These are phyloP conservation scores for Pachyramphus minor DNA, from an alignment of 2,113 vertebrate species.

Conservation along the genomic window DNA sequence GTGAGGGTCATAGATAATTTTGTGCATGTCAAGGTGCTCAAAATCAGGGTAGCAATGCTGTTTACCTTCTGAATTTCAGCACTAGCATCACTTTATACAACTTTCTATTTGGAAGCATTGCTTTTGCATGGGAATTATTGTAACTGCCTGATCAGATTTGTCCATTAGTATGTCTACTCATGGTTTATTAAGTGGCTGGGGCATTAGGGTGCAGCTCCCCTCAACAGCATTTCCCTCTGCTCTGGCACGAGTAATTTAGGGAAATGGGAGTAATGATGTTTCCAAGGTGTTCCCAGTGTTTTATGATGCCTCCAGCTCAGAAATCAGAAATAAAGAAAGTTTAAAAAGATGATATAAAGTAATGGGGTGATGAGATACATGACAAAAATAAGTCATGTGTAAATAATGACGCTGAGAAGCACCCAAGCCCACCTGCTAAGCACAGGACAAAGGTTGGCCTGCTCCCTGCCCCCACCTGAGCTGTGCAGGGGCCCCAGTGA, in stretches of 20 bases:
- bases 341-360: neutral
- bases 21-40: neutral
- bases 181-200: neutral
- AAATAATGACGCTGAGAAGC: neutral
- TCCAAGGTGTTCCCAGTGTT: neutral
- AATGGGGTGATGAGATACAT: neutral
- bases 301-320: neutral
- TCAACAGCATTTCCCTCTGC: neutral
- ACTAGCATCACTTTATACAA: neutral
- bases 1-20: neutral
- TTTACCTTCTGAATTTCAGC: neutral
- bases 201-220: neutral
- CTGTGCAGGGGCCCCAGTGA: rapidly evolving
- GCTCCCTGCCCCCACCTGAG: neutral
- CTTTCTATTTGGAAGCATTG: neutral
- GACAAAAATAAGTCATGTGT: neutral
- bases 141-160: neutral
- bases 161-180: neutral
- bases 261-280: neutral
- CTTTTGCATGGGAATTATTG: neutral
- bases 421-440: neutral
- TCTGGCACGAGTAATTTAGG: neutral
- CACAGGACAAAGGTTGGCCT: neutral
- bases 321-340: neutral
- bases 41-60: neutral